Evolutionary conservation across 1,140 invertebrate genomes (phyloP), one percentile per base, ranked within the genome.

Genomic region (Portunus trituberculatus): DNA sequence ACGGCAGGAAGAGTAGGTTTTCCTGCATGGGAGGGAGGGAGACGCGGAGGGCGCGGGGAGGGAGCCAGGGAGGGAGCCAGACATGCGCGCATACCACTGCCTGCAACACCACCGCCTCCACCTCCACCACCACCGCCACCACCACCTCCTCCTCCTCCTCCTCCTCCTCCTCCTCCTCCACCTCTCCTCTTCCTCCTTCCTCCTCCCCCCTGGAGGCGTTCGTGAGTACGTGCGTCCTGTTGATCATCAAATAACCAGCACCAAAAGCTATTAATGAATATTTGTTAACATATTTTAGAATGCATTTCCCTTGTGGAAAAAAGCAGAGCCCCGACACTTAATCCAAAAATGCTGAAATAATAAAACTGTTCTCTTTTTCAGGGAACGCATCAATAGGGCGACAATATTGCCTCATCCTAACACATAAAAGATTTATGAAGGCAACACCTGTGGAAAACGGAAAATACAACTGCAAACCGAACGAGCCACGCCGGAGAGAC

Each of bases 201-300:
- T 10, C 67, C 20, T 25, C 67, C 6, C 67, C 67, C 16, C 20
- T 16, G 20, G 86, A 76, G 91, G 67, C 82, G 67, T 94, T 32
- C 29, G 93, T 83, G 86, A 59, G 67, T 94, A 89, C 93, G 59
- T 89, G 48, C 93, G 86, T 94, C 86, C 29, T 76, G 86, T 59
- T 59, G 46, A 94, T 91, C 87, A 91, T 94, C 88, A 90, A 91
- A 94, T 94, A 94, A 83, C 88, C 93, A 91, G 39, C 93, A 84
- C 88, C 28, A 84, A 91, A 94, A 48, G 88, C 82, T 91, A 91
- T 91, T 94, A 94, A 94, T 94, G 88, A 94, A 94, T 94, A 94
- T 94, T 84, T 90, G 93, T 94, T 91, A 94, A 94, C 93, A 91
- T 90, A 91, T 91, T 94, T 94, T 94, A 94, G 89, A 94, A 94